Percentiles rank a stretch among this genome's conserved stretches.
These are phyloP conservation scores for Oryzaephilus surinamensis DNA, from an alignment of 1,140 invertebrate genomes.

Conservation along the genomic window DNA sequence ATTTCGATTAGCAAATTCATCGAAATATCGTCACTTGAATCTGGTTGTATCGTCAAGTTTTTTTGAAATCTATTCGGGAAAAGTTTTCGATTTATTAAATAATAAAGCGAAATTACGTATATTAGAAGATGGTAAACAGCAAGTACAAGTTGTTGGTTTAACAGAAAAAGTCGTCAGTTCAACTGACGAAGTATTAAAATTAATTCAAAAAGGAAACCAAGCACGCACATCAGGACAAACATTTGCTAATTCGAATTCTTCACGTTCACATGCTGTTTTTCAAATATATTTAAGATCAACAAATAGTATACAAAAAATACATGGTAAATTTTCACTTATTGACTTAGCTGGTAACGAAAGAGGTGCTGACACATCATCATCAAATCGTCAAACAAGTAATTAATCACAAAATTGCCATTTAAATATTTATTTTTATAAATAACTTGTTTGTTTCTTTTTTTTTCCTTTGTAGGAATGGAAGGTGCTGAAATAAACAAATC, in stretches of 20 bases:
- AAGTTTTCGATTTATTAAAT: conserved; percentile 90
- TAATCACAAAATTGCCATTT: too few relatives aligned
- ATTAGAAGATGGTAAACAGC: conserved; percentile 70
- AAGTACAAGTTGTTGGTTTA: conserved; percentile 73
- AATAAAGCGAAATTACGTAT: conserved; percentile 88
- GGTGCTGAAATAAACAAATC: conserved; percentile 76
- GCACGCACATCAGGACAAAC: conserved; percentile 71
- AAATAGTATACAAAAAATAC: conserved; percentile 36
- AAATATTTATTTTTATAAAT: background rate
- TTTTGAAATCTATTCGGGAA: conserved; percentile 86
- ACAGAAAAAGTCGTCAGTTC: conserved; percentile 61
- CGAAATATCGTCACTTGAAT: conserved; percentile 48
- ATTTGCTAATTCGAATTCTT: conserved; percentile 76
- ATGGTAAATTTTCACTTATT: conserved; percentile 71
- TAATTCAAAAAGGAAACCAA: conserved; percentile 62
- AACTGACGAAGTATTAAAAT: conserved; percentile 67
- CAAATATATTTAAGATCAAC: conserved; percentile 52
- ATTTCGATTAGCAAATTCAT: conserved; percentile 41
- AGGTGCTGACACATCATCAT: conserved; percentile 62
- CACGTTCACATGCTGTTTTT: conserved; percentile 82
- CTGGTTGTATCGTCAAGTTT: conserved; percentile 68
- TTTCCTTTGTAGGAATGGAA: conserved; percentile 47
- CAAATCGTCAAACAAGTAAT: conserved; percentile 58
- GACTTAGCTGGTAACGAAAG: conserved; percentile 70
- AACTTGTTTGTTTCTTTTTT: background rate